Evolutionary conservation across 2,888 invertebrate species (phyloP).

Genomic region (Catotricha subobsoleta): DNA sequence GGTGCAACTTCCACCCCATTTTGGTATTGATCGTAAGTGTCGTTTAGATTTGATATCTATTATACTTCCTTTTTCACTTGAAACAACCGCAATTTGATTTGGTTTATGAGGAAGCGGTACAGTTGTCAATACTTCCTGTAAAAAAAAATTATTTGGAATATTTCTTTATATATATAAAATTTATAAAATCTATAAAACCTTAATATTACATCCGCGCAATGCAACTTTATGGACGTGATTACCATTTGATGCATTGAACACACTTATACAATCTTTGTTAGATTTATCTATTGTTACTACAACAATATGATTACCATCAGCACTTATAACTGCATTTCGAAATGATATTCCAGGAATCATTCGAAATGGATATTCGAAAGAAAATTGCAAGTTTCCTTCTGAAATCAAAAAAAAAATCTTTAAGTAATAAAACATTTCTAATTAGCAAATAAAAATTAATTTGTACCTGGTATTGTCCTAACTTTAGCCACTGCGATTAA

Average conservation of each 20-base stretch:
- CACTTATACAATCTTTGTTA: constrained; percentile 61
- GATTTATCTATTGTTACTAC: constrained; percentile 68
- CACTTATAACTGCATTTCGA: constrained; percentile 59
- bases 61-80: constrained; percentile 77
- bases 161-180: background rate
- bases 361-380: constrained; percentile 65
- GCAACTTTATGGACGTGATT: constrained; percentile 33
- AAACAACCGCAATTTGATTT: constrained; percentile 71
- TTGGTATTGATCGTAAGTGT: constrained; percentile 67
- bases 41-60: constrained; percentile 79
- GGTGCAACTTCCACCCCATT: constrained; percentile 84
- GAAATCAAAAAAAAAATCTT: too few relatives aligned
- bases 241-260: constrained; percentile 70
- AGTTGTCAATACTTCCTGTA: constrained; percentile 47
- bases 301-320: constrained; percentile 60
- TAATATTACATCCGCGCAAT: constrained; percentile 34
- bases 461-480: constrained; percentile 51
- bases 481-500: constrained; percentile 46
- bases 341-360: constrained; percentile 51
- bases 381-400: constrained; percentile 61
- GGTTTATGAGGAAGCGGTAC: constrained; percentile 72
- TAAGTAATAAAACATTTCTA: too few relatives aligned
- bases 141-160: background rate
- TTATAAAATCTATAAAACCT: constrained; percentile 26
- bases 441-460: constrained; percentile 3